A percentile compares a stretch with the other conserved stretches of the same genome.
phyloP scores from a whole-genome alignment of 2,888 invertebrate species.

The Mellilla xanthometata region DNA sequence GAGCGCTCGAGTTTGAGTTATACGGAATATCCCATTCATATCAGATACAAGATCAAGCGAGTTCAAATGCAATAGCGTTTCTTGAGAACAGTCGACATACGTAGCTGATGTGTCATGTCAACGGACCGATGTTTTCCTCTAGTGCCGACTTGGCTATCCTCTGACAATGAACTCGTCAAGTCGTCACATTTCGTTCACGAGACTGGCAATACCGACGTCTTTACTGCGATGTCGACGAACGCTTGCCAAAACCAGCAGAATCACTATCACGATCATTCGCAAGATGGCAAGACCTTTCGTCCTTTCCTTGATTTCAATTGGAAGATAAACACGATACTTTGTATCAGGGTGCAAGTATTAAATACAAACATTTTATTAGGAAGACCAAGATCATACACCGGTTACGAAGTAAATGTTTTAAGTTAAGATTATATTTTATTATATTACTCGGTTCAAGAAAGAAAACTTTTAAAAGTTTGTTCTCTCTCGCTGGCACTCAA shows the following conservation, averaged over 20 bases:
- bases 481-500: too few relatives aligned
- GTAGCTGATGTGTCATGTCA: slow-evolving; percentile 42
- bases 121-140: slow-evolving; percentile 45
- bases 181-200: slow-evolving; percentile 45
- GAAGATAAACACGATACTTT: slow-evolving; percentile 29
- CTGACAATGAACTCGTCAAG: slow-evolving; percentile 53
- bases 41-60: slow-evolving; percentile 40
- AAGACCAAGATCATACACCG: too few relatives aligned
- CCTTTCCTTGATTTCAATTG: slow-evolving; percentile 36
- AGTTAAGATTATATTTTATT: too few relatives aligned
- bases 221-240: slow-evolving; percentile 47
- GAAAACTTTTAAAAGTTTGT: too few relatives aligned
- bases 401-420: slow-evolving; percentile 1
- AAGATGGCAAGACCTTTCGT: neutral
- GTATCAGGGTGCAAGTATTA: slow-evolving; percentile 18
- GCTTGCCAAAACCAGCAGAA: slow-evolving; percentile 39
- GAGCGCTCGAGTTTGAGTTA: slow-evolving; percentile 24
- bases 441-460: too few relatives aligned
- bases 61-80: slow-evolving; percentile 37
- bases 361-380: slow-evolving; percentile 10
- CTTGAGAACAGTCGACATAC: slow-evolving; percentile 33
- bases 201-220: slow-evolving; percentile 60
- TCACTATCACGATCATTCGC: slow-evolving; percentile 26
- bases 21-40: slow-evolving; percentile 32
- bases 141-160: slow-evolving; percentile 41